A percentile compares a stretch with the other conserved stretches of the same genome.
Evolutionary conservation across 2,113 vertebrate species (phyloP).

Genomic region (Ivindomyrus marchei): DNA sequence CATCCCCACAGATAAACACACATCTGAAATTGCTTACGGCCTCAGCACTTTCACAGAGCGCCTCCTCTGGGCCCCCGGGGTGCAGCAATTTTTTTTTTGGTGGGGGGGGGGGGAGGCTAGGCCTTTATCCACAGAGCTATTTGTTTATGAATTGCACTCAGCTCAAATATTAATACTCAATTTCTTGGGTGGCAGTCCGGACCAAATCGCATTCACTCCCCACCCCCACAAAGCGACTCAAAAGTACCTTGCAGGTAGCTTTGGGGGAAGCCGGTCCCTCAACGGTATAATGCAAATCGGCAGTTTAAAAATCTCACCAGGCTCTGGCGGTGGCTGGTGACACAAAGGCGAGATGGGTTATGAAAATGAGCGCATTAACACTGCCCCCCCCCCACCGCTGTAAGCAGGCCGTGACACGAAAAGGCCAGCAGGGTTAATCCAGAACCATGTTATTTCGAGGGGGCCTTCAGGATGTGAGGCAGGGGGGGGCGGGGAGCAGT

Average conservation of each 20-base stretch:
- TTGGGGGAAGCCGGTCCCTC: not conserved
- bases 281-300: not conserved
- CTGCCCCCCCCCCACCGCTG: not conserved
- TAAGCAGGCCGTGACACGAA: not conserved
- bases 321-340: not conserved
- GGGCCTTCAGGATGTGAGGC: not conserved
- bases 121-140: not conserved
- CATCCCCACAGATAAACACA: conserved; percentile 8
- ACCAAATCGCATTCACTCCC: not conserved
- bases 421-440: not conserved
- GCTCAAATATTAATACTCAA: conserved; percentile 16
- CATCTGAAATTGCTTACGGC: conserved; percentile 8
- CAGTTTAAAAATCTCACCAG: conserved; percentile 7
- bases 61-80: not conserved
- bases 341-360: not conserved
- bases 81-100: not conserved
- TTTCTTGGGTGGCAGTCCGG: not conserved
- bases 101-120: not conserved
- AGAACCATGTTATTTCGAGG: not conserved
- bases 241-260: not conserved
- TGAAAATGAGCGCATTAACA: conserved; percentile 1
- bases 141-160: conserved; percentile 1
- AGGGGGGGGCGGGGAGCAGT: not conserved
- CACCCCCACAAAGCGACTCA: not conserved
- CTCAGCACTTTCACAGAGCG: not conserved